phyloP scores from a whole-genome alignment of 2,797 vertebrate genomes.

The Galaxias olidus region DNA sequence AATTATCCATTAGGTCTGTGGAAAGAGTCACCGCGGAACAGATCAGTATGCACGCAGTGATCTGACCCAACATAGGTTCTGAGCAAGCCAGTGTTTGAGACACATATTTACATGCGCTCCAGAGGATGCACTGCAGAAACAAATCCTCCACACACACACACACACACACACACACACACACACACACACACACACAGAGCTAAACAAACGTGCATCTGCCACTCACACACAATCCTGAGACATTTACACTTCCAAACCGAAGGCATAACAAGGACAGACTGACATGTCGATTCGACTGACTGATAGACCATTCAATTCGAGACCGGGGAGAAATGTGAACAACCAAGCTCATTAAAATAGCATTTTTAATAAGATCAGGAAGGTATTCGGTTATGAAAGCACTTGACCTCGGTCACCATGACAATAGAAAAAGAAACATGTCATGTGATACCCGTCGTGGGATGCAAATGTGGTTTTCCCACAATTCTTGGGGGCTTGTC shows the following conservation, averaged over 20 bases:
- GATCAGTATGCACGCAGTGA: too few relatives aligned
- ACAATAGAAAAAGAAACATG: conserved; percentile 24
- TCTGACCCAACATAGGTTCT: too few relatives aligned
- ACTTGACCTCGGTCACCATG: conserved; percentile 32
- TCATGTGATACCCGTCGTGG: conserved; percentile 38
- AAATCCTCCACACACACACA: neutral
- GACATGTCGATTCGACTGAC: neutral
- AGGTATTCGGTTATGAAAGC: conserved; percentile 15
- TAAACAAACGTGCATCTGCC: too few relatives aligned
- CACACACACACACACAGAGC: too few relatives aligned
- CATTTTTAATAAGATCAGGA: conserved; percentile 34
- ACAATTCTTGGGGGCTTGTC: conserved; percentile 53
- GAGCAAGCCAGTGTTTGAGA: too few relatives aligned
- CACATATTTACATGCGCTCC: too few relatives aligned
- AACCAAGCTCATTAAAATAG: conserved; percentile 29
- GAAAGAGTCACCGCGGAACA: too few relatives aligned
- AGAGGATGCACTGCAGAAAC: neutral
- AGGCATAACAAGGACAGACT: neutral
- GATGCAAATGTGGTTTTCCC: conserved; percentile 47
- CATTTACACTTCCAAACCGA: too few relatives aligned
- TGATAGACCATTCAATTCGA: neutral
- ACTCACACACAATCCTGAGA: too few relatives aligned
- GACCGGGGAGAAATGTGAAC: conserved; percentile 11
- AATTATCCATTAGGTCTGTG: neutral
- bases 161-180: neutral